Conservation (phyloP, 2,113 vertebrate genomes). For the Scartelaos histophorus region DNA sequence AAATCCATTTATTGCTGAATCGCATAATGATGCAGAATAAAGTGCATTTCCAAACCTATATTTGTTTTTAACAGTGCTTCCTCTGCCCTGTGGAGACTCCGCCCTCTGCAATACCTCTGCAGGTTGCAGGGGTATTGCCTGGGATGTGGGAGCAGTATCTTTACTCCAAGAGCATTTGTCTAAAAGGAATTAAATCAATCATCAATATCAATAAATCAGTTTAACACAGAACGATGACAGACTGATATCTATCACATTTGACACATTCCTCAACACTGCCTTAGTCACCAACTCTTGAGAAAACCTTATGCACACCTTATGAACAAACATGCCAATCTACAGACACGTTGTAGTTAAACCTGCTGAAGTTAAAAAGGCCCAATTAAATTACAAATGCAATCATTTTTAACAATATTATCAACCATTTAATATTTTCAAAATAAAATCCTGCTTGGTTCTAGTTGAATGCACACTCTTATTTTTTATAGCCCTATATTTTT, state of each 20-base stretch:
- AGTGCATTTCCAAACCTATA: constrained; percentile 55
- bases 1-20: too few relatives aligned
- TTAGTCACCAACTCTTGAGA: neutral
- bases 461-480: neutral
- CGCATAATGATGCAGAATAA: neutral
- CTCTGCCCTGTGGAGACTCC: neutral
- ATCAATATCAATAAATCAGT: neutral
- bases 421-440: neutral
- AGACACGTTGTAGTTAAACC: neutral
- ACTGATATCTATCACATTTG: neutral
- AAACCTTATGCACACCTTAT: neutral
- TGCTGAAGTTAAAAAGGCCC: neutral
- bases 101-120: neutral
- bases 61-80: constrained; percentile 14
- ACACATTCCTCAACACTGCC: neutral
- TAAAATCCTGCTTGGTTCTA: too few relatives aligned
- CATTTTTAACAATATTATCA: too few relatives aligned
- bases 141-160: neutral
- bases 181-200: neutral
- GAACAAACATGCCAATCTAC: constrained; percentile 10
- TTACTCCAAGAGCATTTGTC: neutral
- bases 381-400: neutral
- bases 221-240: neutral
- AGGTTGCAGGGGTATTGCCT: neutral
- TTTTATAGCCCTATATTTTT: too few relatives aligned